These are phyloP conservation scores for Andricus grossulariae DNA, from an alignment of 1,140 invertebrate species.

Conservation along the genomic window DNA sequence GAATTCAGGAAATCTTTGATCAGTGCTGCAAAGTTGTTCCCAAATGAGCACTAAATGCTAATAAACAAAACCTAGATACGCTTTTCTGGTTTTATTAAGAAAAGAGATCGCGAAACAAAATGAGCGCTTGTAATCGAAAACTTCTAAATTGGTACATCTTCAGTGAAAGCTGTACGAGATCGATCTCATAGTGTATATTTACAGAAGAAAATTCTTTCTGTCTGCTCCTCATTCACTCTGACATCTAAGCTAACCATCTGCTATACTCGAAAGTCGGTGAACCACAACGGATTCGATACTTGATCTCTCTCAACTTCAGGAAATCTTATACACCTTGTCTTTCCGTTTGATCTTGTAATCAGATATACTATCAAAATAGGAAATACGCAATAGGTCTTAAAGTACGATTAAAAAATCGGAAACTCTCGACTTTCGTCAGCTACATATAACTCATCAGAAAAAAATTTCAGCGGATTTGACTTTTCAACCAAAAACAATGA, in stretches of 20 bases:
- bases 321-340: neutral
- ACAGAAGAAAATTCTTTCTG: conserved; percentile 4
- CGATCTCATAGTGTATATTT: neutral
- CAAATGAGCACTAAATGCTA: conserved; percentile 2
- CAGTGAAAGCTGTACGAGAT: neutral
- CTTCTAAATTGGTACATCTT: neutral
- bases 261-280: neutral
- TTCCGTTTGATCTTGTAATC: neutral
- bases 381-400: neutral
- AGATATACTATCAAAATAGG: neutral
- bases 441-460: no score
- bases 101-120: conserved; percentile 1
- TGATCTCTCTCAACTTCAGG: neutral
- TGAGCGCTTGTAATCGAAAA: neutral
- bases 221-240: neutral
- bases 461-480: no score
- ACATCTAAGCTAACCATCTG: neutral
- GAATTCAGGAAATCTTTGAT: no score
- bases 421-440: no score
- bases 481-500: no score
- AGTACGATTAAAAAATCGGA: no score
- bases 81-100: neutral
- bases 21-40: neutral
- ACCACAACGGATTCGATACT: conserved; percentile 14
- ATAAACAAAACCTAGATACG: neutral